Evolutionary conservation across 2,113 vertebrate species (phyloP), one percentile per base, ranked within the genome.

Genomic region (Odocoileus hemionus): DNA sequence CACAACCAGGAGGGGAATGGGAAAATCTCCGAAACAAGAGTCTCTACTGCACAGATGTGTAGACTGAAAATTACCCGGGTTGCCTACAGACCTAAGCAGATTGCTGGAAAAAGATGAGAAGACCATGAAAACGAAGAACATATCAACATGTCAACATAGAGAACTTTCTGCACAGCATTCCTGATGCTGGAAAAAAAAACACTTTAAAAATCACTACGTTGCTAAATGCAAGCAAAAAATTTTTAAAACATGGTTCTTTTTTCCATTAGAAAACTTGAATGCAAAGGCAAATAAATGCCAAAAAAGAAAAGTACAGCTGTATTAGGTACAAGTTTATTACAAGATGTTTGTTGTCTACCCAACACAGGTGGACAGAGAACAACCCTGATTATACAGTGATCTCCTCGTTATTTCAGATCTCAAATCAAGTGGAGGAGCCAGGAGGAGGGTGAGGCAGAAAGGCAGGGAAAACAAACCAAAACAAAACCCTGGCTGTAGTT

Each of bases 371-470:
- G 95, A 94, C 88, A 98, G 95, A 98, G 58, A 98, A 86, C 92
- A 97, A 97, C 96, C 98, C 97, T 98, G 98, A 98, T 98, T 97
- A 98, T 14, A 92, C 86, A 97, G 97, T 95, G 95, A 97, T 89
- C 95, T 95, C 23, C 97, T 98, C 97, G 95, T 98, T 98, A 98
- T 98, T 98, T 98, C 96, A 98, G 97, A 98, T 96, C 94, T 97
- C 95, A 98, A 98, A 97, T 98, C 97, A 97, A 98, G 94, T 79
- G 98, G 95, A 76, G 70, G 86, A 98, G 96, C 84, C 97, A 97
- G 90, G 93, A 98, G 84, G 78, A 92, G 80, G 96, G 82, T 98
- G 89, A 97, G 96, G 91, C 60, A 96, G 52, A 97, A 94, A 98
- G 50, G 85, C 98, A 94, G 87, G 89, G 91, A 96, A 95, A 94